Percentiles rank a stretch among this genome's conserved stretches.
phyloP scores from a whole-genome alignment of 2,113 vertebrate species.

The Regulus satrapa region DNA sequence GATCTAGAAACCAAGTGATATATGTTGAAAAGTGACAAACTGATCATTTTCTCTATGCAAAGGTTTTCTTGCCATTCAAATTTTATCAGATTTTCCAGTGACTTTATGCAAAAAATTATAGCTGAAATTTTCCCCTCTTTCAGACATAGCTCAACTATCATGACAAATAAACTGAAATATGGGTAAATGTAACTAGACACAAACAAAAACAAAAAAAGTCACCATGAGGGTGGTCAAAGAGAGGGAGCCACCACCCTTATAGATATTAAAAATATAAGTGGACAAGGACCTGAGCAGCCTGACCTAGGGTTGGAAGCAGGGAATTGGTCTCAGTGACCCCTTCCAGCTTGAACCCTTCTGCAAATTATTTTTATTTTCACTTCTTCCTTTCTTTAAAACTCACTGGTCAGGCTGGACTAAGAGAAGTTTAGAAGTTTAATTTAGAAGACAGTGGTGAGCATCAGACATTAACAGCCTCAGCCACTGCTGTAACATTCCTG shows the following conservation, averaged over 20 bases:
- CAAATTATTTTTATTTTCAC: neutral
- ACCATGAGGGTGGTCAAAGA: neutral
- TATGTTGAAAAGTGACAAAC: neutral
- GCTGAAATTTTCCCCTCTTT: neutral
- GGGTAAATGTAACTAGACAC: neutral
- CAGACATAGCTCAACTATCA: neutral
- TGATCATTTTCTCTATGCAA: neutral
- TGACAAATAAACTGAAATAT: neutral
- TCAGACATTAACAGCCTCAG: neutral
- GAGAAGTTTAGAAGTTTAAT: neutral
- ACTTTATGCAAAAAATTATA: neutral
- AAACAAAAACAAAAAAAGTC: neutral
- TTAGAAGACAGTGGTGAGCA: neutral
- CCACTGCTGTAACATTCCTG: neutral
- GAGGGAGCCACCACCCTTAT: neutral
- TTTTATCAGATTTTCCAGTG: neutral
- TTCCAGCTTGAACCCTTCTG: neutral
- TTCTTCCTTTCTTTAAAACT: neutral
- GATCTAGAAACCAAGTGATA: neutral
- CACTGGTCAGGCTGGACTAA: neutral
- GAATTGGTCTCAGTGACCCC: neutral
- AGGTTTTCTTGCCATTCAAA: neutral
- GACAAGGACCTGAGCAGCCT: neutral
- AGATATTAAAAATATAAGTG: neutral
- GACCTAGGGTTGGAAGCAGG: neutral